Percentiles rank a stretch among this genome's conserved stretches.
Evolutionary conservation across 2,113 vertebrate genomes (phyloP).

Genomic region (Atherinomorus stipes): DNA sequence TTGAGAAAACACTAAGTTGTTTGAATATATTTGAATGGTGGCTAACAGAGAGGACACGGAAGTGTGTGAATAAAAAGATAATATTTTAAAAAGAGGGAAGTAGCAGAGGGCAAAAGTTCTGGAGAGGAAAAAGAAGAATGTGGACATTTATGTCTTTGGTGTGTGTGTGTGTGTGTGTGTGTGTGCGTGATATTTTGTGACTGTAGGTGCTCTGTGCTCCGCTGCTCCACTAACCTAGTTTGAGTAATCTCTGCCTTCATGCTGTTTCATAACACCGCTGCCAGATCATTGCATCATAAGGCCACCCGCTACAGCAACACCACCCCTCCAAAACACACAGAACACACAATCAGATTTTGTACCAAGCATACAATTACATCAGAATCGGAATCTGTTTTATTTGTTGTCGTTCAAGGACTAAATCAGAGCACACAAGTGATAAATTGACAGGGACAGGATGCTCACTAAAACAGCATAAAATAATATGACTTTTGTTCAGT

Average conservation of each 20-base stretch:
- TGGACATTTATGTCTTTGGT: background rate
- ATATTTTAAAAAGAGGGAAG: slow-evolving; percentile 13
- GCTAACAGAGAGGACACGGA: slow-evolving; percentile 2
- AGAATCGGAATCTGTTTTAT: background rate
- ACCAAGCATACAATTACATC: slow-evolving; percentile 26
- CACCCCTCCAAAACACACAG: background rate
- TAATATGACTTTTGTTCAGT: background rate
- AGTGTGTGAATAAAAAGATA: slow-evolving; percentile 20
- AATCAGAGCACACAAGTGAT: background rate
- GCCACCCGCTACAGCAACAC: slow-evolving; percentile 31
- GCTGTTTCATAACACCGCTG: slow-evolving; percentile 82
- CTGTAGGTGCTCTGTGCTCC: slow-evolving; percentile 60
- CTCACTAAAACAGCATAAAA: background rate
- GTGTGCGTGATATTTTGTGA: slow-evolving; percentile 37
- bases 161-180: slow-evolving; percentile 17
- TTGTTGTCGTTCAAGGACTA: background rate
- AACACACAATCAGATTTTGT: background rate
- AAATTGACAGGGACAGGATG: background rate
- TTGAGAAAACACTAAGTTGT: slow-evolving; percentile 13
- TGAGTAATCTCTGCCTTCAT: slow-evolving; percentile 82
- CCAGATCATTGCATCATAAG: slow-evolving; percentile 82
- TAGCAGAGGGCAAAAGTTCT: slow-evolving; percentile 20
- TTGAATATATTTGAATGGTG: background rate
- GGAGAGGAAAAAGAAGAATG: slow-evolving; percentile 32
- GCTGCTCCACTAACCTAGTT: slow-evolving; percentile 86